Conservation (phyloP, 2,113 vertebrate species). For the Lontra canadensis region DNA sequence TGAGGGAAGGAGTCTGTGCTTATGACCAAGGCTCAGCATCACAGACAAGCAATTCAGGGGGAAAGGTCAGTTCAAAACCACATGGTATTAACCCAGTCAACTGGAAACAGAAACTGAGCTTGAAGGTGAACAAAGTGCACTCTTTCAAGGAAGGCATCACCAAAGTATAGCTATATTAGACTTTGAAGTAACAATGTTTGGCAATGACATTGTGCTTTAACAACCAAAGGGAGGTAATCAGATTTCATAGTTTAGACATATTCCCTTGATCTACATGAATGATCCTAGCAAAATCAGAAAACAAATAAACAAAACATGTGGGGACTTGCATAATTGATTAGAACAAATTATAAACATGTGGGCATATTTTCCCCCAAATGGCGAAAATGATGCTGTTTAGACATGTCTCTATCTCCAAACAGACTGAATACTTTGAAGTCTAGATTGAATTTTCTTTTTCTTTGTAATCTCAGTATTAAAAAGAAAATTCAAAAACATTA, state of each 20-base stretch:
- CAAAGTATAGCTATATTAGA: background rate
- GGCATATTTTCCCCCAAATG: background rate
- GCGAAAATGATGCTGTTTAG: background rate
- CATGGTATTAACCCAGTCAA: background rate
- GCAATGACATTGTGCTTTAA: background rate
- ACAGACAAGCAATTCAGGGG: background rate
- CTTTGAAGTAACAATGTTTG: background rate
- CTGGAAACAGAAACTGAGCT: background rate
- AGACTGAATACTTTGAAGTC: background rate
- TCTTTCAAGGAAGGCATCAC: background rate
- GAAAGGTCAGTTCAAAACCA: background rate
- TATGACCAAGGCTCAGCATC: background rate
- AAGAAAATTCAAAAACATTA: background rate
- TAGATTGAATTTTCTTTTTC: background rate
- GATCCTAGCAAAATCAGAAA: constrained; percentile 5
- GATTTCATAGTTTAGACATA: background rate
- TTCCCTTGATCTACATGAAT: background rate
- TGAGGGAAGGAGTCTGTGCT: background rate
- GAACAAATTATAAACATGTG: background rate
- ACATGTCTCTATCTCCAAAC: background rate
- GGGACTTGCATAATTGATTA: background rate
- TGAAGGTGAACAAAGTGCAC: background rate
- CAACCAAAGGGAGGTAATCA: background rate
- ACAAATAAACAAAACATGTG: background rate
- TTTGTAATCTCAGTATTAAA: background rate